Evolutionary conservation across 2,888 invertebrate genomes (phyloP), one percentile per base, ranked within the genome.

Genomic region (Athripsodes cinereus): DNA sequence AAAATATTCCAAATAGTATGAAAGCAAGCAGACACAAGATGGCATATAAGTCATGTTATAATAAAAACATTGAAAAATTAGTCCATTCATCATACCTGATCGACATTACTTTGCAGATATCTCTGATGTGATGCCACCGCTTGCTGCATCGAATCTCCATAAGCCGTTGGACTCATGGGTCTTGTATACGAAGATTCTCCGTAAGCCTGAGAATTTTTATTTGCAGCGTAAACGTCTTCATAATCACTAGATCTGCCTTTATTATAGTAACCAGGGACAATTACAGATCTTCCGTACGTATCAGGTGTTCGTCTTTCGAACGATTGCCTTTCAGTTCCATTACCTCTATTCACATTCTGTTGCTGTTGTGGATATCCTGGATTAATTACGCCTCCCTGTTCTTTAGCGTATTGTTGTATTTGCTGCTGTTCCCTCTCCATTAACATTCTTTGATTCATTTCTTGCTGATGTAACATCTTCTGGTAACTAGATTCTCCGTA

Each of bases 271-370:
- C 73, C 69, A 11, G 70, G 75, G 71, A 77, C 80, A 64, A 74
- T 70, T 44, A 72, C 73, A 35, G 87, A 85, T 62, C 88, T 76
- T 1, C 90, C 89, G 68, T 92, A 92, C 11, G 89, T 88, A 68
- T 92, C 92, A 0, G 91, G 91, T 1, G 91, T 91, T 64, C 91
- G 79, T 65, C 91, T 80, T 69, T 92, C 91, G 21, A 78, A 71
- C 35, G 73, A 52, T 40, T 77, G 66, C 53, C 76, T 69, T 63
- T 78, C 78, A 62, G 73, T 75, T 22, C 52, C 47, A 47, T 52
- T 52, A 21, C 44, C 22, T 52, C 57, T 52, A 46, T 67, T 67
- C 34, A 51, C 47, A 18, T 26, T 50, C 11, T 58, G 53, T 13
- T 34, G 51, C n/a, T 53, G 48, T 21, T 31, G 47, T 16, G 48